phyloP scores from a whole-genome alignment of 2,888 invertebrate genomes.

The Empis livida region DNA sequence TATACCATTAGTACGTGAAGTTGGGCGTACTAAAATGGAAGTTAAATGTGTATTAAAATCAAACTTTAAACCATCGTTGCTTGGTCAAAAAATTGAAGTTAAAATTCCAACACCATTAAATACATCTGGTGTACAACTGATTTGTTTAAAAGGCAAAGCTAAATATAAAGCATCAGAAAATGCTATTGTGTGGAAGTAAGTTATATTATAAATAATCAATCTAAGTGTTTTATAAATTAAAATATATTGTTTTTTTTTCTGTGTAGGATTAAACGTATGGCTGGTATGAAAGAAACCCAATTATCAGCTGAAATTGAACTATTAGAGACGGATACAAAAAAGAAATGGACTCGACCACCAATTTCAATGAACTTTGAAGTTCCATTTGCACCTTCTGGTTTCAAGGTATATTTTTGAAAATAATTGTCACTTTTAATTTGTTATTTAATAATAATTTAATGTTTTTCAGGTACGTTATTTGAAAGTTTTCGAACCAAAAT shows the following conservation, averaged over 20 bases:
- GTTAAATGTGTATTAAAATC: conserved; percentile 98
- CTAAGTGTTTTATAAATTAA: conserved; percentile 1
- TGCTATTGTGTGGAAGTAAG: conserved; percentile 91
- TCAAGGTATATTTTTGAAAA: conserved; percentile 48
- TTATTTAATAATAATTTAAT: too few relatives aligned
- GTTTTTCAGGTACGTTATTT: conserved; percentile 81
- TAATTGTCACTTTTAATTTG: not conserved
- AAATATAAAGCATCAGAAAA: conserved; percentile 99
- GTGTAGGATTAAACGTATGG: conserved; percentile 75
- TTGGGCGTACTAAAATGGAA: conserved; percentile 98
- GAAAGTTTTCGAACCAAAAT: conserved; percentile 98
- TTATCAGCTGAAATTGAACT: conserved; percentile 98
- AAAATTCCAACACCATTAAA: conserved; percentile 98
- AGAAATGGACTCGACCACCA: conserved; percentile 99
- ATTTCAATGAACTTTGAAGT: conserved; percentile 99
- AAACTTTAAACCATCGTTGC: conserved; percentile 94
- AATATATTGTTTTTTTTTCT: conserved; percentile 4
- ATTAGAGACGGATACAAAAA: conserved; percentile 95
- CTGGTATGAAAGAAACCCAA: conserved; percentile 99
- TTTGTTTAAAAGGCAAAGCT: conserved; percentile 98
- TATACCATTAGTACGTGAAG: conserved; percentile 95
- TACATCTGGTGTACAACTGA: conserved; percentile 96
- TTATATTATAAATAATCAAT: conserved; percentile 18
- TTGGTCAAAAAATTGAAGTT: conserved; percentile 99
- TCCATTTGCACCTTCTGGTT: conserved; percentile 98